Evolutionary conservation across 2,888 invertebrate genomes (phyloP), one percentile per base, ranked within the genome.

Genomic region (Leptura quadrifasciata): DNA sequence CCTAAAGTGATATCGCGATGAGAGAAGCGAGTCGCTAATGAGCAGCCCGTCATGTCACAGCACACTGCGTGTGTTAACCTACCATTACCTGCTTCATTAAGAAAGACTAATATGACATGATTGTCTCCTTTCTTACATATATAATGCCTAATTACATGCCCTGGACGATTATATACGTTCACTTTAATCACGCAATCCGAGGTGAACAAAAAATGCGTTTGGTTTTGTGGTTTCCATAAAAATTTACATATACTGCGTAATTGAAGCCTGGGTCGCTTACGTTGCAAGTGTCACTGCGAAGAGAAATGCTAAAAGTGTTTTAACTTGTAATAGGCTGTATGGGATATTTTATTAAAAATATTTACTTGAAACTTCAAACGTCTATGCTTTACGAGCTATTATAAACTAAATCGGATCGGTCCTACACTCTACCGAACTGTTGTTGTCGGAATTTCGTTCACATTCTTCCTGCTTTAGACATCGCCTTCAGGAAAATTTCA

Each of bases 1-100:
- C 67, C 65, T 24, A 57, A 35, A 69, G 39, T 58, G 55, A 60
- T 61, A 74, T 63, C 69, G 39, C n/a, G 17, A 52, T 18, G 20
- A 35, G 63, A 55, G 69, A 35, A 63, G 31, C 31, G 58, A 35
- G 69, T 68, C 79, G 76, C 77, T 81, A 83, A 82, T 82, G 82
- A 82, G 81, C 76, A 76, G 76, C 70, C 80, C 76, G 80, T 77
- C 77, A 77, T 82, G 82, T 82, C 76, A 82, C 83, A 81, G 81
- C 76, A 80, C 64, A 31, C 74, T 80, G 80, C 79, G 80, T 79
- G 80, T 76, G 79, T 79, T 78, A 82, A 84, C 82, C 84, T 83
- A 83, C 86, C 86, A 87, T 86, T 88, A 88, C 86, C 85, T 87
- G 87, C 86, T 88, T 88, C 88, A 89, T 89, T 89, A 89, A 86